Evolutionary conservation across 2,888 invertebrate genomes (phyloP).

Genomic region (Drosophila ezoana): DNA sequence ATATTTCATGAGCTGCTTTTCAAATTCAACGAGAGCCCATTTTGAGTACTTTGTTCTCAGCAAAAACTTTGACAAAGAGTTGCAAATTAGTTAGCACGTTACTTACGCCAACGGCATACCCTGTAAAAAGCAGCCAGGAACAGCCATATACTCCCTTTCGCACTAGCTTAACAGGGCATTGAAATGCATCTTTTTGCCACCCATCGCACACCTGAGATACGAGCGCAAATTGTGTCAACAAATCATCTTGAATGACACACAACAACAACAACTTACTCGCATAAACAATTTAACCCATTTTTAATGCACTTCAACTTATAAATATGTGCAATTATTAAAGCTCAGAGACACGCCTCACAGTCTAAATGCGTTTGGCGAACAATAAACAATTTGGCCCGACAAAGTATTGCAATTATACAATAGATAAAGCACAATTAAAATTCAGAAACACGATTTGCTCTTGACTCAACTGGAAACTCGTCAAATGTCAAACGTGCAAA

Average conservation of each 20-base stretch:
- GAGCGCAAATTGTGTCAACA: constrained; percentile 1
- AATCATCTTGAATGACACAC: constrained; percentile 17
- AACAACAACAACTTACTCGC: constrained; percentile 3
- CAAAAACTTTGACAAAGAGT: neutral
- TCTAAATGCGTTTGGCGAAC: constrained; percentile 23
- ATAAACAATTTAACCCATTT: constrained; percentile 16
- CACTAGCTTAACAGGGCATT: neutral
- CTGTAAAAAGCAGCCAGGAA: neutral
- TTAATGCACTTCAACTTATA: constrained; percentile 38
- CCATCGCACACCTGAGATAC: neutral
- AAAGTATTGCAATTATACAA: constrained; percentile 69
- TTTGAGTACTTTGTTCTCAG: constrained; percentile 1
- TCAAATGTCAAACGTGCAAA: constrained; percentile 62
- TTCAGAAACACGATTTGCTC: constrained; percentile 69
- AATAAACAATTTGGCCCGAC: constrained; percentile 42
- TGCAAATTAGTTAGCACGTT: too few relatives aligned
- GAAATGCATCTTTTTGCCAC: neutral
- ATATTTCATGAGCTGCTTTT: constrained; percentile 8
- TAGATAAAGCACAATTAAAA: constrained; percentile 66
- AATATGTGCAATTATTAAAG: constrained; percentile 41
- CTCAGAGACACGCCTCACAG: constrained; percentile 31
- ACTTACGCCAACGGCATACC: neutral
- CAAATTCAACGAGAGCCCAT: constrained; percentile 1
- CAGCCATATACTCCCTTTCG: neutral
- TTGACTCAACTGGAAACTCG: constrained; percentile 46